Evolutionary conservation across 1,140 invertebrate species (phyloP), one percentile per base, ranked within the genome.

Genomic region (Drosophila watanabei): DNA sequence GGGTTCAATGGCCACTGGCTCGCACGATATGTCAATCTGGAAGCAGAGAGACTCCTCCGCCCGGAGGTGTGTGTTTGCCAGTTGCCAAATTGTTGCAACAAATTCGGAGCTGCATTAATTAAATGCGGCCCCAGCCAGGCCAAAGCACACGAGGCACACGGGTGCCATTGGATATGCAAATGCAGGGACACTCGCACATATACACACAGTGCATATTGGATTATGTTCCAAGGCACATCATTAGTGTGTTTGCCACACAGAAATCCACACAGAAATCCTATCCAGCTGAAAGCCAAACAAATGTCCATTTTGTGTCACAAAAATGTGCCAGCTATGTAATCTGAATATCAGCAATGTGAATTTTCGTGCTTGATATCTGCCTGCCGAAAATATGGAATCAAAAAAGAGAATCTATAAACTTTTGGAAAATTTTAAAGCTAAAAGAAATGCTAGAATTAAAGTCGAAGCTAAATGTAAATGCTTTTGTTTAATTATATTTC

Each of bases 1-100:
- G 45, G 64, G 75, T 77, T 77, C 75, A 77, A 77, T 77, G 72
- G 43, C 75, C 75, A 76, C 9, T 68, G 33, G 39, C 41, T 56
- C 7, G 54, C 61, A 77, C 41, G 62, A 77, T 77, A 76, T 75
- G 73, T 75, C 73, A 76, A 76, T 76, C 73, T 39, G 35, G 14
- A 1, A 32, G n/a, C 13, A 14, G 37, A 13, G 14, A 9, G 9
- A 5, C 16, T 14, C 52, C n/a, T 28, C 35, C 6, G 13, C 16
- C 11, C 9, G 35, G 35, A 20, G 13, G 28, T 46, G 63, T 56
- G 28, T 52, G 49, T 33, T 32, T 33, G 49, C 16, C 49, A 52
- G 49, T 70, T 70, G 64, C 65, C 68, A 70, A 70, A 71, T 70
- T 70, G 48, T 56, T 71, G 68, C 68, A 71, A 71, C 68, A 35